Conservation (phyloP, 2,888 invertebrate genomes). For the Cantharis nigra region DNA sequence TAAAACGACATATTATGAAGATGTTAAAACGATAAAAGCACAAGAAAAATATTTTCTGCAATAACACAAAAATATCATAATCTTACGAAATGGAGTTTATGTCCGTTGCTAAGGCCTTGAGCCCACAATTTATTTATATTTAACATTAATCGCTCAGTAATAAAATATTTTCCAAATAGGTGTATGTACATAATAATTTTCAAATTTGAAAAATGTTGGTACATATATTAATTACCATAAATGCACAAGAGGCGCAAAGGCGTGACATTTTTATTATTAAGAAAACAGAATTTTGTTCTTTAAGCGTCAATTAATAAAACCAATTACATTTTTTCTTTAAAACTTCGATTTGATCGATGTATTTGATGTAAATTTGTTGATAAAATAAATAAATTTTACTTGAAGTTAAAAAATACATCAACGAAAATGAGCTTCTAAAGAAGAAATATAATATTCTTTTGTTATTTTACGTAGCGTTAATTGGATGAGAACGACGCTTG, state of each 20-base stretch:
- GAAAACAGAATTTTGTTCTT: no score
- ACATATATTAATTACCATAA: background rate
- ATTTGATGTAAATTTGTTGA: no score
- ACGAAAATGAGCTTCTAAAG: no score
- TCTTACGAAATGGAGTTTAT: background rate
- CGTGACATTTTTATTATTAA: no score
- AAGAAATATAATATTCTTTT: no score
- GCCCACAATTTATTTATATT: background rate
- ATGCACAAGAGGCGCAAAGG: background rate
- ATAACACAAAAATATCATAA: constrained; percentile 9
- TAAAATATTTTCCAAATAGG: background rate
- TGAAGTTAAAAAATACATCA: no score
- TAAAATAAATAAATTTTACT: no score
- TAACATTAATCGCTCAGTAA: background rate
- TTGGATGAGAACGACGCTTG: no score
- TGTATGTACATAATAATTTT: background rate
- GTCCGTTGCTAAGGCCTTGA: background rate
- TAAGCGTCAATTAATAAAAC: no score
- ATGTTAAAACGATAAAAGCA: constrained; percentile 12
- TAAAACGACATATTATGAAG: constrained; percentile 11
- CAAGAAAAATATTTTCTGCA: constrained; percentile 11
- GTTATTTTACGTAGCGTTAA: no score
- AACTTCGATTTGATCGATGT: no score
- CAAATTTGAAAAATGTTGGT: background rate
- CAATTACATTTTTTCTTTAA: no score